Conservation (phyloP, 2,888 invertebrate genomes). For the Micropterix aruncella region DNA sequence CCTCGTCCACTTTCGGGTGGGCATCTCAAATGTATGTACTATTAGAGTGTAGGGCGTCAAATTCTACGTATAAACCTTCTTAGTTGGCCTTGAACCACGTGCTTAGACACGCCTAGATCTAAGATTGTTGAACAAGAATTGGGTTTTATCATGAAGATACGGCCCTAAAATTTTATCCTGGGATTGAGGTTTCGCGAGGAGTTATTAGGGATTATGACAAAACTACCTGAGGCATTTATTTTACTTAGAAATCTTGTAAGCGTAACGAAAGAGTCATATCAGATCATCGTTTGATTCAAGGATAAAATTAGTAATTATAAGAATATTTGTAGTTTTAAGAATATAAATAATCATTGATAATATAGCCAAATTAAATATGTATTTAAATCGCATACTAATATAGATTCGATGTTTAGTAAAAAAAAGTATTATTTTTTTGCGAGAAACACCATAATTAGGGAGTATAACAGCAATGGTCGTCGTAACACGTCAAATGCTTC, state of each 20-base stretch:
- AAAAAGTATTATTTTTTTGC: not conserved
- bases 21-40: not conserved
- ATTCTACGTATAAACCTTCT: not conserved
- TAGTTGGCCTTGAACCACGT: slow-evolving; percentile 1
- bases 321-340: not conserved
- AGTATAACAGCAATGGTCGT: not conserved
- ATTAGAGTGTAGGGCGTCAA: not conserved
- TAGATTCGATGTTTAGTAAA: not conserved
- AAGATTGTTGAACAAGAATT: not conserved
- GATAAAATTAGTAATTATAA: slow-evolving; percentile 7
- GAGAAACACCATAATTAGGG: not conserved
- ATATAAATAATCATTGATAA: not conserved
- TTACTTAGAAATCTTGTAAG: slow-evolving; percentile 8
- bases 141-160: slow-evolving; percentile 1
- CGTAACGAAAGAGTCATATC: slow-evolving; percentile 1
- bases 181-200: slow-evolving; percentile 8
- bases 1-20: not conserved
- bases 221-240: slow-evolving; percentile 13
- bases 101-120: not conserved
- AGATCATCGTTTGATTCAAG: slow-evolving; percentile 9
- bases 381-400: not conserved
- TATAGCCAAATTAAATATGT: not conserved
- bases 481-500: not conserved
- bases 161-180: slow-evolving; percentile 9
- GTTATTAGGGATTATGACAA: not conserved